Evolutionary conservation across 2,888 invertebrate genomes (phyloP).

Genomic region (Lymantria monacha): DNA sequence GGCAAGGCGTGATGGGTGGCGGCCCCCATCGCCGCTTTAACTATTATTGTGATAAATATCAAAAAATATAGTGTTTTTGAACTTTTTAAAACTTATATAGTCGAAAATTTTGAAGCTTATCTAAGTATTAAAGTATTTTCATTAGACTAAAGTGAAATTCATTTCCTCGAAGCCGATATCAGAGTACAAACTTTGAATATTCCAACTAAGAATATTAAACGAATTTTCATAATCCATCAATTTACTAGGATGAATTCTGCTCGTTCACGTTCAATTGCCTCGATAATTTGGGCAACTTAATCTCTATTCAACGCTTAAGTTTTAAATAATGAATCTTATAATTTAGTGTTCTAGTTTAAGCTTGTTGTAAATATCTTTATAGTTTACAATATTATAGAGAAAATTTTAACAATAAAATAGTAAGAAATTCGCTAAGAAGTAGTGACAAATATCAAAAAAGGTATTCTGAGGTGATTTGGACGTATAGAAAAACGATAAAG

Average conservation of each 20-base stretch:
- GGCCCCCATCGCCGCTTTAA: too few species aligned
- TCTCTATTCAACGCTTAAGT: conserved; percentile 24
- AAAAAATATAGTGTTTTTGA: neutral
- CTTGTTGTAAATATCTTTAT: too few species aligned
- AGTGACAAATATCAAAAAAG: too few species aligned
- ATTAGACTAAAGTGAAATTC: conserved; percentile 73
- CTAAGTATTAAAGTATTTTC: conserved; percentile 70
- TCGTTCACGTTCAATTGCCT: conserved; percentile 38
- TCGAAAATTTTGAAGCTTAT: conserved; percentile 48
- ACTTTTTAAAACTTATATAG: conserved; percentile 33
- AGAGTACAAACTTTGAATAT: conserved; percentile 57
- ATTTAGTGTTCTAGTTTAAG: neutral
- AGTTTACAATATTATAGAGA: too few species aligned
- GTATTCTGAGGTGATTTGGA: too few species aligned
- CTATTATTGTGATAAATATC: neutral
- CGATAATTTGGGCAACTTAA: conserved; percentile 23
- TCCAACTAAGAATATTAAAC: conserved; percentile 60
- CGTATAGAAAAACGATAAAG: too few species aligned
- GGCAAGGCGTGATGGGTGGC: too few species aligned
- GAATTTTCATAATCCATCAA: conserved; percentile 76
- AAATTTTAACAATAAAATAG: too few species aligned
- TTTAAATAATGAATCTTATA: conserved; percentile 7
- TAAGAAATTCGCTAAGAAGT: too few species aligned
- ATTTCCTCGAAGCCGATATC: conserved; percentile 63
- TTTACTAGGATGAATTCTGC: conserved; percentile 35